Conservation (phyloP, 2,797 vertebrate genomes). For the Premnoplex brunnescens region DNA sequence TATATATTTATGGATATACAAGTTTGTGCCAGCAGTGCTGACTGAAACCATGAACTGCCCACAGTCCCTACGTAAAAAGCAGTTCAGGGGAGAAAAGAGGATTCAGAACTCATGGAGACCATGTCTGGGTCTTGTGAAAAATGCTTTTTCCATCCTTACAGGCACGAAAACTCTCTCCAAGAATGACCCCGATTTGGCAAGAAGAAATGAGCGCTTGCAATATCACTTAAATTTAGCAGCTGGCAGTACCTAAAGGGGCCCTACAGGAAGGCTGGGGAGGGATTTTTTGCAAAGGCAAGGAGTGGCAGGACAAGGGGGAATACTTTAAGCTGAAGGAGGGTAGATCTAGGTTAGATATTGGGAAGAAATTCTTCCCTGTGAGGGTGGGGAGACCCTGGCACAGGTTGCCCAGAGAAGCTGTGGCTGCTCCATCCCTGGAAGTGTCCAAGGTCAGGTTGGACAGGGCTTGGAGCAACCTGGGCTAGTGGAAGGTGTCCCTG, state of each 20-base stretch:
- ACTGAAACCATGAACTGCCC: neutral
- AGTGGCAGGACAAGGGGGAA: neutral
- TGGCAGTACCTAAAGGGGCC: neutral
- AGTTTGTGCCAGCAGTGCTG: neutral
- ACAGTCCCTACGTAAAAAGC: neutral
- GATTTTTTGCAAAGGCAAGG: neutral
- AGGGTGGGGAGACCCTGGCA: fast-evolving
- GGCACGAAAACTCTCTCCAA: fast-evolving
- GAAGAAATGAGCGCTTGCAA: neutral
- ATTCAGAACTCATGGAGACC: neutral
- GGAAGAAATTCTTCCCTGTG: neutral
- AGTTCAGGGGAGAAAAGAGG: neutral
- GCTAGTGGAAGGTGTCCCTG: no score
- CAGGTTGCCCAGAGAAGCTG: neutral
- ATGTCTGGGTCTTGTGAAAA: neutral
- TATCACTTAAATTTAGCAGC: neutral
- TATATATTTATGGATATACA: neutral
- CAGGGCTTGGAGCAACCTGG: neutral
- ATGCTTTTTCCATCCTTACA: neutral
- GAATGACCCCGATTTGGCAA: neutral
- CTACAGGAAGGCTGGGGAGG: neutral
- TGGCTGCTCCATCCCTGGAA: neutral
- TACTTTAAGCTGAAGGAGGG: neutral
- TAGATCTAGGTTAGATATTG: neutral
- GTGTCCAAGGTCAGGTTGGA: neutral